A percentile compares a stretch with the other conserved stretches of the same genome.
Evolutionary conservation across 2,797 vertebrate genomes (phyloP).

Genomic region (Aselliscus stoliczkanus): DNA sequence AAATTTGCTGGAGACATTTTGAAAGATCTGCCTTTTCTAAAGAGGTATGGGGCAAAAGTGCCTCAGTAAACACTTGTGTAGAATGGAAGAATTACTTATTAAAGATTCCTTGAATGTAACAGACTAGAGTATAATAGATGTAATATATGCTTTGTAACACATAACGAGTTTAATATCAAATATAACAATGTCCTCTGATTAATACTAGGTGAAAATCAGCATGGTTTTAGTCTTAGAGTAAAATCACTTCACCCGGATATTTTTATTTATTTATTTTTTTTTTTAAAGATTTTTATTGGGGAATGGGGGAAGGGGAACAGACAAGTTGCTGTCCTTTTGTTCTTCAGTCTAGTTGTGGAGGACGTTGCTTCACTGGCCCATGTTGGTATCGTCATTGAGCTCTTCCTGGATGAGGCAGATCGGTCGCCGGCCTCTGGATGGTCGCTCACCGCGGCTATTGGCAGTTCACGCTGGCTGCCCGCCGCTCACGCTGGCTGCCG

Average conservation of each 20-base stretch:
- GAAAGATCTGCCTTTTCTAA: conserved; percentile 76
- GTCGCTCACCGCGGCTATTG: too few relatives aligned
- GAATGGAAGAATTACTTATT: background rate
- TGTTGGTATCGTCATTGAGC: too few relatives aligned
- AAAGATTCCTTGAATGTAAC: background rate
- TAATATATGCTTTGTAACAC: background rate
- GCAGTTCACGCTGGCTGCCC: too few relatives aligned
- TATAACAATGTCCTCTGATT: background rate
- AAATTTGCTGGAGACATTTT: conserved; percentile 77
- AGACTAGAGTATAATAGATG: background rate
- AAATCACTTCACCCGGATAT: background rate
- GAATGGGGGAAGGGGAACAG: too few relatives aligned
- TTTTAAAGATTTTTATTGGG: too few relatives aligned
- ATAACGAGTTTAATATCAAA: background rate
- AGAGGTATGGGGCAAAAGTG: conserved; percentile 67
- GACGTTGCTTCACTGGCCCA: too few relatives aligned
- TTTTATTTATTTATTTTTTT: too few relatives aligned
- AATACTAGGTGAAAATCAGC: background rate
- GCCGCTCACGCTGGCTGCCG: too few relatives aligned
- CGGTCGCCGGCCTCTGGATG: too few relatives aligned
- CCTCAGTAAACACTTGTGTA: background rate
- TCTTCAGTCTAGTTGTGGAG: too few relatives aligned
- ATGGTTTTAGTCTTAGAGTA: background rate
- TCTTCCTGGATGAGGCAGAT: too few relatives aligned
- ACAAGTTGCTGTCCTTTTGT: too few relatives aligned